phyloP scores from a whole-genome alignment of 1,140 invertebrate species.

The Pseudachorutes palmiensis region DNA sequence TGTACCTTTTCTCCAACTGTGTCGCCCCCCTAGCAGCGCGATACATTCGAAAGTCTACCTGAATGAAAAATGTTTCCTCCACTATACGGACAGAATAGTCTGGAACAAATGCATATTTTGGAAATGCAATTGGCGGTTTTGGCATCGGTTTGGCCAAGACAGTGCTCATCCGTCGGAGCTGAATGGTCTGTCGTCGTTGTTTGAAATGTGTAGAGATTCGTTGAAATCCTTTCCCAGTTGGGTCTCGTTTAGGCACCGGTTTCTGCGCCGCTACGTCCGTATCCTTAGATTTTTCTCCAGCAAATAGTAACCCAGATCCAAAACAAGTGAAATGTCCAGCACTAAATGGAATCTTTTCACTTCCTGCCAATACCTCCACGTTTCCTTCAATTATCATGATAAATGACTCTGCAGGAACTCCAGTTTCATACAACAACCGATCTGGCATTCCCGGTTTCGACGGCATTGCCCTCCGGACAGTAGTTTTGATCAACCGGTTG shows the following conservation, averaged over 20 bases:
- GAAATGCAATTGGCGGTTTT: conserved; percentile 2
- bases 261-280: not conserved
- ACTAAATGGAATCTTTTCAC: conserved; percentile 48
- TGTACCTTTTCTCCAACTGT: conserved; percentile 23
- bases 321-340: conserved; percentile 53
- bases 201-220: not conserved
- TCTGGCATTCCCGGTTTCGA: not conserved
- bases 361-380: conserved; percentile 44
- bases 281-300: not conserved
- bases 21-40: conserved; percentile 21
- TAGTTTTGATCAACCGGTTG: conserved; percentile 21
- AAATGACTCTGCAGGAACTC: conserved; percentile 46
- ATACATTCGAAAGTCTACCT: conserved; percentile 18
- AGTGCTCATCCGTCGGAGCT: not conserved
- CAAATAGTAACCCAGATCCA: conserved; percentile 42
- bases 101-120: conserved; percentile 23
- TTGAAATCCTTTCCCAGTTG: not conserved
- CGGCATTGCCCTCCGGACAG: conserved; percentile 6
- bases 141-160: not conserved
- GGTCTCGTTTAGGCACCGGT: not conserved
- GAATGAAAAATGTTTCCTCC: conserved; percentile 21
- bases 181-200: not conserved
- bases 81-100: conserved; percentile 25
- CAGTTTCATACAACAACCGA: not conserved
- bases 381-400: conserved; percentile 50